phyloP scores from a whole-genome alignment of 1,140 invertebrate species.

The Aleiodes sp. region DNA sequence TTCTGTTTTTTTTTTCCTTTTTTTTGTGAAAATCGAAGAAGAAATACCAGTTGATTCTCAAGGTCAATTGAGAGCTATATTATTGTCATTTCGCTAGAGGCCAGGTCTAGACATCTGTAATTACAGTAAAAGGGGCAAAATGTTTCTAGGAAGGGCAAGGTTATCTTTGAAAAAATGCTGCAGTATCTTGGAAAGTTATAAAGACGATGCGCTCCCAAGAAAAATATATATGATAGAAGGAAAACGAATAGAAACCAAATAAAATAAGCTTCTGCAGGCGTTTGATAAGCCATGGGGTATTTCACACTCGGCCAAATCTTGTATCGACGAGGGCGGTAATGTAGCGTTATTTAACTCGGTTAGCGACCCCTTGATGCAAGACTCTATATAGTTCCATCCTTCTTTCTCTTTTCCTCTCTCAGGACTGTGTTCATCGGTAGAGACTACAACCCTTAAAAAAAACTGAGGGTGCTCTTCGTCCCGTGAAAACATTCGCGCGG shows the following conservation, averaged over 20 bases:
- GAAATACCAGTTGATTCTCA: neutral
- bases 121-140: slow-evolving; percentile 18
- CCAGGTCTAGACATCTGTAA: slow-evolving; percentile 37
- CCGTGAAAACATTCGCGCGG: slow-evolving; percentile 61
- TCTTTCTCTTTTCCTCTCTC: neutral
- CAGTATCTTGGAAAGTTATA: too few species aligned
- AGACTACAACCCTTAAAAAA: slow-evolving; percentile 38
- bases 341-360: slow-evolving; percentile 67
- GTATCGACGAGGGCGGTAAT: slow-evolving; percentile 57
- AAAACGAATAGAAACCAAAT: neutral
- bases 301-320: slow-evolving; percentile 64
- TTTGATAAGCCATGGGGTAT: slow-evolving; percentile 64
- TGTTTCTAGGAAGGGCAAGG: neutral
- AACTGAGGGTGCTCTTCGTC: slow-evolving; percentile 58
- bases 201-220: neutral
- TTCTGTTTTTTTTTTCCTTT: neutral
- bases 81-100: slow-evolving; percentile 38
- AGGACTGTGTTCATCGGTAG: slow-evolving; percentile 21
- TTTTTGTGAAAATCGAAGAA: neutral
- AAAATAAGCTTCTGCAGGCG: slow-evolving; percentile 39
- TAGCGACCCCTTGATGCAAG: slow-evolving; percentile 42
- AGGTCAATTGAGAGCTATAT: slow-evolving; percentile 25
- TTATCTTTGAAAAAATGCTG: slow-evolving; percentile 16
- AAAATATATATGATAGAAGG: neutral
- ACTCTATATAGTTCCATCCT: neutral